phyloP scores from a whole-genome alignment of 2,888 invertebrate genomes.

The Fragum whitleyi region DNA sequence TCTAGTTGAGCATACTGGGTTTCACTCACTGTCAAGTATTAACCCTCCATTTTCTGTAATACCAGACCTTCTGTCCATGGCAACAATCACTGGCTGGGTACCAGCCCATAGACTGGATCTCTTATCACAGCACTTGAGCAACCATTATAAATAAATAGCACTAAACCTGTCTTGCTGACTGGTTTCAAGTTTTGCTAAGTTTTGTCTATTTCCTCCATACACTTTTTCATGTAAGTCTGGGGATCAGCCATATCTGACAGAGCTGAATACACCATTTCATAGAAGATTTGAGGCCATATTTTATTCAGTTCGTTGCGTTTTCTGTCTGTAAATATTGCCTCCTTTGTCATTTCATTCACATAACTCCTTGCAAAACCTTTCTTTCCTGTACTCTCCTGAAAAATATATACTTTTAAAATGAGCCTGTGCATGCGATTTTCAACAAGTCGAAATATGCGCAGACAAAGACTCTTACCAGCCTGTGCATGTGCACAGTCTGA shows the following conservation, averaged over 20 bases:
- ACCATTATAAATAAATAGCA: slow-evolving; percentile 18
- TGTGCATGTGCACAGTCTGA: too few species aligned
- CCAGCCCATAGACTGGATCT: neutral
- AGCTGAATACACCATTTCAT: slow-evolving; percentile 79
- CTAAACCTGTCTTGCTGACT: slow-evolving; percentile 34
- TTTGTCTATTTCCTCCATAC: slow-evolving; percentile 80
- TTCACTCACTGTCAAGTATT: too few species aligned
- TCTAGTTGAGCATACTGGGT: too few species aligned
- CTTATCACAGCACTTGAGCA: slow-evolving; percentile 31
- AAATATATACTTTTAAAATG: slow-evolving; percentile 16
- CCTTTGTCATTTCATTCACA: slow-evolving; percentile 78
- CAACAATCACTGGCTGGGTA: too few species aligned
- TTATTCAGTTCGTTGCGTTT: slow-evolving; percentile 78
- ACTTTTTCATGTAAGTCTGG: slow-evolving; percentile 79
- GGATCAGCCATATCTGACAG: slow-evolving; percentile 80
- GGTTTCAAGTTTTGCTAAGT: slow-evolving; percentile 61
- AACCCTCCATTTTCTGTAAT: too few species aligned
- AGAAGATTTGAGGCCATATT: slow-evolving; percentile 81
- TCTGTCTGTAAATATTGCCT: slow-evolving; percentile 80
- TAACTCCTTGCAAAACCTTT: slow-evolving; percentile 74
- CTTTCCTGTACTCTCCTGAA: slow-evolving; percentile 74
- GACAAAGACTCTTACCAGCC: too few species aligned
- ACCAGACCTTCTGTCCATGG: too few species aligned
- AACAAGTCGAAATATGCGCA: too few species aligned
- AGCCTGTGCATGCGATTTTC: neutral